Evolutionary conservation across 1,140 invertebrate species (phyloP).

Genomic region (Diachasma alloeum): DNA sequence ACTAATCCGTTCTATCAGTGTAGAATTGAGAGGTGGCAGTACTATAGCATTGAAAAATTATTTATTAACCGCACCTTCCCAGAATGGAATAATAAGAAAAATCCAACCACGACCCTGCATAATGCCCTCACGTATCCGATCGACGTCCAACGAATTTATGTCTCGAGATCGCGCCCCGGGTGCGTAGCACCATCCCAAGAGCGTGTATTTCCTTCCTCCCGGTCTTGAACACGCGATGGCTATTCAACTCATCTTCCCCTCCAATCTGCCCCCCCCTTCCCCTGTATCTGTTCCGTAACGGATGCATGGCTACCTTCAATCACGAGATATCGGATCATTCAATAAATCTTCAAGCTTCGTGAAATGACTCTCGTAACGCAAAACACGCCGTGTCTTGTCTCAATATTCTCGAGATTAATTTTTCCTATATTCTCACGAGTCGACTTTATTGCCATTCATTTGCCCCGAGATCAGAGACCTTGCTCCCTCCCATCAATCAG

Average conservation of each 20-base stretch:
- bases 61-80: not conserved
- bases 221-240: not conserved
- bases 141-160: slow-evolving; percentile 3
- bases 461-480: not conserved
- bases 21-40: no score
- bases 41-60: no score
- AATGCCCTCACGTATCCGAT: not conserved
- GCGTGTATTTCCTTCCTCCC: not conserved
- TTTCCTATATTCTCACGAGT: not conserved
- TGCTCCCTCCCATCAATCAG: not conserved
- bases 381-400: not conserved
- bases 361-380: not conserved
- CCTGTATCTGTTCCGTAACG: no score
- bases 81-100: not conserved
- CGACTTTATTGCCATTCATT: not conserved
- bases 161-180: not conserved
- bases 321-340: slow-evolving; percentile 1
- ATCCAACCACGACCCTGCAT: not conserved
- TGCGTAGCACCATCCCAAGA: not conserved
- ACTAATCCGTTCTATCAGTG: no score
- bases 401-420: not conserved
- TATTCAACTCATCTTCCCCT: not conserved
- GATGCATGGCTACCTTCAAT: not conserved
- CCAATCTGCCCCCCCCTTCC: not conserved
- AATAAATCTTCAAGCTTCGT: not conserved